Conservation (phyloP, 2,797 vertebrate genomes). For the Petrocephalus schoutedeni region DNA sequence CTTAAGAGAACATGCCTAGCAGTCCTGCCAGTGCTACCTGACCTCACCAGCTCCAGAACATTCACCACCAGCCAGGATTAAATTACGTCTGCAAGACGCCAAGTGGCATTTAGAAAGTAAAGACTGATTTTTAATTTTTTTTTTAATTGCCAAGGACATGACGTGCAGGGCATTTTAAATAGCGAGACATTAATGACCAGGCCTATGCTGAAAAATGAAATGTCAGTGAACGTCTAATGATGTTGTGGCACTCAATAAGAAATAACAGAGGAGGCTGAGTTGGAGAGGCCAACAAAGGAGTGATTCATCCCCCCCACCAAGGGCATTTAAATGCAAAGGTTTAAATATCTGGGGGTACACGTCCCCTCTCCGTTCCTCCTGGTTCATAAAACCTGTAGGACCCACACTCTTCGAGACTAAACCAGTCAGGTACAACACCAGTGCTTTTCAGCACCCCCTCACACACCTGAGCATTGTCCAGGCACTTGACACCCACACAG, state of each 20-base stretch:
- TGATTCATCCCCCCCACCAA: neutral
- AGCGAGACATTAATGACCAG: neutral
- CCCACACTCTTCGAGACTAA: neutral
- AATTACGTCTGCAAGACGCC: neutral
- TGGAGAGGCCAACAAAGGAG: neutral
- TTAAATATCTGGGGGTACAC: neutral
- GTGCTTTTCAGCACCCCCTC: neutral
- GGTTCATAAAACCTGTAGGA: neutral
- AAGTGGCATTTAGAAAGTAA: slow-evolving; percentile 18
- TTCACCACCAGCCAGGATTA: neutral
- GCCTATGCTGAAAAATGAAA: neutral
- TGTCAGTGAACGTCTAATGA: neutral
- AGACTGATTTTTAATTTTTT: neutral
- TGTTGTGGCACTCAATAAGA: neutral
- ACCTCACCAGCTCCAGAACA: neutral
- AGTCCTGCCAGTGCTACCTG: neutral
- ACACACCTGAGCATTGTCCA: neutral
- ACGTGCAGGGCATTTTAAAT: neutral
- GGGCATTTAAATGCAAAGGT: neutral
- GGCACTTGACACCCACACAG: neutral
- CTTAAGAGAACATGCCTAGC: neutral
- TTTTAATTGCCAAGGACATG: neutral
- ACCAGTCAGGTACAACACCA: neutral
- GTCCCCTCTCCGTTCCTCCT: neutral
- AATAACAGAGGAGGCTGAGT: neutral